phyloP scores from a whole-genome alignment of 2,113 vertebrate species.

The Mustela nigripes region DNA sequence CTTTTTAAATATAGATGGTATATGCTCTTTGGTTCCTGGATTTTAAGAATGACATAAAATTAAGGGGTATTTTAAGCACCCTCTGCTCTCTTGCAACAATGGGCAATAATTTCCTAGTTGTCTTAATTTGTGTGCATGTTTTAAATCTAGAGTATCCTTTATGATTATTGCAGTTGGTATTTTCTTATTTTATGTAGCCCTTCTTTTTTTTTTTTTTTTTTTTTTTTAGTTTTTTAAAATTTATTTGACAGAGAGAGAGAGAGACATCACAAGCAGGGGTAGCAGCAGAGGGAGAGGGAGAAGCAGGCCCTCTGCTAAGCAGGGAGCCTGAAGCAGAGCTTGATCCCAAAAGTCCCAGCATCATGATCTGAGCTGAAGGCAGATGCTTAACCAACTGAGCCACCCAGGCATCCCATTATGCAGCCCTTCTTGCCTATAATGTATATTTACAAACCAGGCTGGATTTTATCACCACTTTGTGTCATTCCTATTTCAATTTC shows the following conservation, averaged over 20 bases:
- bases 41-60: constrained; percentile 64
- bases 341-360: background rate
- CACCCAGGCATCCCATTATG: background rate
- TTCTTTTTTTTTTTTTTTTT: background rate
- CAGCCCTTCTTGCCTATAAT: background rate
- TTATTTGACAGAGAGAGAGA: background rate
- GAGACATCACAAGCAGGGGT: background rate
- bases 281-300: too few species aligned
- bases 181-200: constrained; percentile 33
- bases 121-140: constrained; percentile 34
- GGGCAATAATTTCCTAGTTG: constrained; percentile 42
- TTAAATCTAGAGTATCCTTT: constrained; percentile 52
- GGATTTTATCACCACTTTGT: background rate
- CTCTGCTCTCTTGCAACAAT: constrained; percentile 63
- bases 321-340: background rate
- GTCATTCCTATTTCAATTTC: constrained; percentile 51
- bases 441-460: background rate
- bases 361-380: background rate
- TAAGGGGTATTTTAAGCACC: constrained; percentile 55
- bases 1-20: constrained; percentile 40
- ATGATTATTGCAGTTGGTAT: background rate
- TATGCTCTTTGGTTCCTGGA: background rate
- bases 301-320: too few species aligned
- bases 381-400: background rate
- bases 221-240: too few species aligned